Evolutionary conservation across 2,113 vertebrate species (phyloP), one percentile per base, ranked within the genome.

Genomic region (Scophthalmus maximus): DNA sequence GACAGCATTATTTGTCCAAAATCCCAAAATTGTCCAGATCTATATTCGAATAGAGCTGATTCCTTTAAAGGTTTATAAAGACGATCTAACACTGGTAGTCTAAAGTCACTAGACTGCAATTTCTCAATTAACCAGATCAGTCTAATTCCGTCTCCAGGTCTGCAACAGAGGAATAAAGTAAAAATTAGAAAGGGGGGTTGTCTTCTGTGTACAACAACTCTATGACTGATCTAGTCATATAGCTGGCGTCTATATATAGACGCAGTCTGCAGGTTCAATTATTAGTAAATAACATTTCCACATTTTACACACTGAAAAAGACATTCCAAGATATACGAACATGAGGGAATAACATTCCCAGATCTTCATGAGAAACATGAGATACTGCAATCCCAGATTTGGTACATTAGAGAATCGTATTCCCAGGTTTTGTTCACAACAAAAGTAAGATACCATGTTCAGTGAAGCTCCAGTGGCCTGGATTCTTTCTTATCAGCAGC

Each of bases 401-500:
- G 20, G 11, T 14, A n/a, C 51, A 63, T 44, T 25, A 53, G 10
- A 57, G 22, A 46, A 53, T 1, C 70, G 49, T 29, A 55, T 78
- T 52, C 29, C 7, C 59, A 62, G 42, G 32, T 76, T 78, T 68
- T 58, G 38, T 29, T 68, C 14, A 26, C 6, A 2, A 32, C 46
- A 64, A 27, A 58, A 34, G n/a, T 5, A 60, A 30, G 34, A 56
- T 55, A 44, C 46, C 3, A 32, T 46, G 57, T 42, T 30, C 58
- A 57, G 36, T 62, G 2, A 50, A 52, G 58, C 56, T 68, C 44
- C 30, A 17, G 29, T 72, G 71, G 52, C 81, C 76, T 59, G 68
- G 61, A 78, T 86, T 55, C 40, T 26, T 82, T 86, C 70, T 74
- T 78, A 82, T 40, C 58, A 49, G 17, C 38, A 40, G 64, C 38